These are phyloP conservation scores for Drosophila melanica DNA, from an alignment of 1,140 invertebrate genomes.

Conservation along the genomic window DNA sequence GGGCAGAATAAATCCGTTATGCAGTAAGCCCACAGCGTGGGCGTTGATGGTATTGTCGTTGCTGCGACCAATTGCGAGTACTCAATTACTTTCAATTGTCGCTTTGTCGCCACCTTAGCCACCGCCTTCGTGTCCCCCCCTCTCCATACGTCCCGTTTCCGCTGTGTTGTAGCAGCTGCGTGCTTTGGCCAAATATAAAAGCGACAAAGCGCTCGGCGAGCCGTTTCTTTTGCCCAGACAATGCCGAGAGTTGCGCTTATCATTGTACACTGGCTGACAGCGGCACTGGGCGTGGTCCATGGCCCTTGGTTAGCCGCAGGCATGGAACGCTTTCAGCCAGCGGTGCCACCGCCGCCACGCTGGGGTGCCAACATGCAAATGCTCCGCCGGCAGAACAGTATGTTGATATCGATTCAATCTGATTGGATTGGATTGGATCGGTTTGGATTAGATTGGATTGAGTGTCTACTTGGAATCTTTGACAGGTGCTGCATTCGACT, in stretches of 20 bases:
- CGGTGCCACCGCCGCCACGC: slow-evolving; percentile 61
- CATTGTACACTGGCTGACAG: not conserved
- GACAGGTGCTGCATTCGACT: slow-evolving; percentile 85
- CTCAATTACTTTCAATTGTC: slow-evolving; percentile 69
- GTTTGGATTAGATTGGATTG: too few species aligned
- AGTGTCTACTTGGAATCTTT: slow-evolving; percentile 43
- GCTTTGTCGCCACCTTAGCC: slow-evolving; percentile 35
- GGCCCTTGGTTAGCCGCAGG: not conserved
- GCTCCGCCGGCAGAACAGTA: slow-evolving; percentile 77
- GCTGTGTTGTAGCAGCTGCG: not conserved
- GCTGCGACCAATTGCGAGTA: slow-evolving; percentile 18
- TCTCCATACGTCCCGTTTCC: not conserved
- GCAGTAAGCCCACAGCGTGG: slow-evolving; percentile 31
- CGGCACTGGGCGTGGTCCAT: slow-evolving; percentile 9
- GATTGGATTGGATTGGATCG: not conserved
- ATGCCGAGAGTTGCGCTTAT: slow-evolving; percentile 57
- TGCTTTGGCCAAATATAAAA: slow-evolving; percentile 58
- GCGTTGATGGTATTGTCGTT: slow-evolving; percentile 31
- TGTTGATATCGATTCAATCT: slow-evolving; percentile 8
- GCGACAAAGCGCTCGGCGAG: slow-evolving; percentile 39
- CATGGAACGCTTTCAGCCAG: slow-evolving; percentile 34
- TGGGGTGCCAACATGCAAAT: slow-evolving; percentile 82
- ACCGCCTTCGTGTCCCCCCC: not conserved
- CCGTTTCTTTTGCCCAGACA: slow-evolving; percentile 64
- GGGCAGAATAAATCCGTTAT: slow-evolving; percentile 41